A percentile compares a stretch with the other conserved stretches of the same genome.
Conservation (phyloP, 2,113 vertebrate species). For the Leucoraja erinaceus region DNA sequence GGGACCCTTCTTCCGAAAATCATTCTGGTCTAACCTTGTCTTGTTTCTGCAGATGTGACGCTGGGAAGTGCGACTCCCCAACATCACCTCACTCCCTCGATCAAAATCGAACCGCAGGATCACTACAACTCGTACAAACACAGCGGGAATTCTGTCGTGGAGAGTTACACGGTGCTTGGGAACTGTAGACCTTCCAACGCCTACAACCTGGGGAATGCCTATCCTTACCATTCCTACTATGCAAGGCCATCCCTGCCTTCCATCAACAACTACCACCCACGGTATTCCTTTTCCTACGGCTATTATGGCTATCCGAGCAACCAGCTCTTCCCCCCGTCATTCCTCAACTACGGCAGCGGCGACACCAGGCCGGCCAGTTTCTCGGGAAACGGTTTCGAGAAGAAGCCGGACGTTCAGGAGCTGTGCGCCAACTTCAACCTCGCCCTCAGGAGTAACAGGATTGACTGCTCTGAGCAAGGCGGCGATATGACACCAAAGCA, state of each 20-base stretch:
- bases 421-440: slow-evolving; percentile 71
- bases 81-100: slow-evolving; percentile 75
- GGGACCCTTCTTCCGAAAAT: too few species aligned
- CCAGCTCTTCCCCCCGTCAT: slow-evolving; percentile 74
- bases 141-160: slow-evolving; percentile 57
- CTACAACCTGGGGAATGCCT: slow-evolving; percentile 76
- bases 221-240: slow-evolving; percentile 86
- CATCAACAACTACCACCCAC: slow-evolving; percentile 84
- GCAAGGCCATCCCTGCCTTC: slow-evolving; percentile 83
- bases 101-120: slow-evolving; percentile 72
- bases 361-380: slow-evolving; percentile 53
- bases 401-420: slow-evolving; percentile 73
- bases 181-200: slow-evolving; percentile 76
- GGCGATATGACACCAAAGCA: slow-evolving; percentile 41
- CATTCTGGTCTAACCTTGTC: not conserved
- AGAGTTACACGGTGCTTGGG: slow-evolving; percentile 67
- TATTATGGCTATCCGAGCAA: slow-evolving; percentile 79
- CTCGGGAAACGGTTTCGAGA: slow-evolving; percentile 64
- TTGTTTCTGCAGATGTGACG: not conserved
- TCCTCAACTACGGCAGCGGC: slow-evolving; percentile 67
- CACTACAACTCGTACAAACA: slow-evolving; percentile 73
- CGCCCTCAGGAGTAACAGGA: slow-evolving; percentile 49
- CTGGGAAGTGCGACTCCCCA: slow-evolving; percentile 49
- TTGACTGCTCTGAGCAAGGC: slow-evolving; percentile 59
- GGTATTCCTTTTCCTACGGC: slow-evolving; percentile 76